Conservation (phyloP, 2,113 vertebrate genomes). For the Setophaga petechia region DNA sequence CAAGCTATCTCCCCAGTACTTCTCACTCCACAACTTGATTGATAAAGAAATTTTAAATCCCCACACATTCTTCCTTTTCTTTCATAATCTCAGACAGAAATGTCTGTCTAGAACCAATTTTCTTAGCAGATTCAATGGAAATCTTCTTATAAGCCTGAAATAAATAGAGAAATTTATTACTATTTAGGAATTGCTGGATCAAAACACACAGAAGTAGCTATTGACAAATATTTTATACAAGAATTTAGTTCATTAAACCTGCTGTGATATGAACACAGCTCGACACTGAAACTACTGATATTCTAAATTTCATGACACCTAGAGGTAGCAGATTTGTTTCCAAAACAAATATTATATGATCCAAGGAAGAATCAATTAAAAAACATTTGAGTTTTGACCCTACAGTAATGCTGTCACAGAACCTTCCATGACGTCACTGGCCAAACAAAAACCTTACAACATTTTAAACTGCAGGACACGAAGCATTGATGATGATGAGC, state of each 20-base stretch:
- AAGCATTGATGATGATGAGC: neutral
- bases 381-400: neutral
- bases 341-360: neutral
- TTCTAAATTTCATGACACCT: neutral
- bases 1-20: neutral
- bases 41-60: slow-evolving; percentile 55
- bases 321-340: neutral
- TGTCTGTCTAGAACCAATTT: neutral
- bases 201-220: neutral
- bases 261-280: neutral
- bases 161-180: slow-evolving; percentile 32
- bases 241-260: neutral
- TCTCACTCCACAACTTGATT: slow-evolving; percentile 32
- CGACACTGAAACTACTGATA: neutral
- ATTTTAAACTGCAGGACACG: neutral
- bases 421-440: neutral
- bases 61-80: slow-evolving; percentile 50
- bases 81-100: slow-evolving; percentile 4
- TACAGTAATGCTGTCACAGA: neutral
- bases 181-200: neutral
- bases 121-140: neutral
- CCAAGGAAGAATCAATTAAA: neutral
- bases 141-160: slow-evolving; percentile 61
- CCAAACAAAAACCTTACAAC: neutral
- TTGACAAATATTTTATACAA: neutral